Percentiles rank a stretch among this genome's conserved stretches.
These are phyloP conservation scores for Candidula unifasciata DNA, from an alignment of 2,888 invertebrate species.

Conservation along the genomic window DNA sequence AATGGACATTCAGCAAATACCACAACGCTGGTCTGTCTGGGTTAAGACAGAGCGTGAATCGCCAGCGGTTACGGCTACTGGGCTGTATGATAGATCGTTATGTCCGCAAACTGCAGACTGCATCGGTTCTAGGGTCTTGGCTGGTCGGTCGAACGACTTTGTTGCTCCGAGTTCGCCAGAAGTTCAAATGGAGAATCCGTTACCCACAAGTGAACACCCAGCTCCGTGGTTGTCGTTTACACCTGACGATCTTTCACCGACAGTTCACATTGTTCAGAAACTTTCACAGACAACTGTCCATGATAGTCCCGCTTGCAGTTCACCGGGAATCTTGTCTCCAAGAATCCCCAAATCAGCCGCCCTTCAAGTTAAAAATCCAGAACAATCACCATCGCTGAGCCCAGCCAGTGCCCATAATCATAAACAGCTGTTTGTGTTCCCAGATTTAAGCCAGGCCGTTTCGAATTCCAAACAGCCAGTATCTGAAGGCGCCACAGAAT, in stretches of 20 bases:
- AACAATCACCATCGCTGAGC: conserved; percentile 41
- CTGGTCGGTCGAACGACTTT: background rate
- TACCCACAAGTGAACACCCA: conserved; percentile 27
- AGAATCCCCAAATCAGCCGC: conserved; percentile 30
- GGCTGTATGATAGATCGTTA: background rate
- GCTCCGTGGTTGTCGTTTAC: conserved; percentile 48
- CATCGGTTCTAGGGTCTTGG: background rate
- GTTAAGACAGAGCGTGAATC: background rate
- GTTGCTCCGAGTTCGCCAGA: conserved; percentile 21
- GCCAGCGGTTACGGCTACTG: too few species aligned
- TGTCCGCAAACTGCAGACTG: background rate
- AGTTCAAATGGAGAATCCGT: conserved; percentile 42
- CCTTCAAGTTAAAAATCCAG: conserved; percentile 41
- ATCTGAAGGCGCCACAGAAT: conserved; percentile 35
- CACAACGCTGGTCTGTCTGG: background rate
- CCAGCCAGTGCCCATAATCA: conserved; percentile 37
- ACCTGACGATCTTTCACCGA: conserved; percentile 49
- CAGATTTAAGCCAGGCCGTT: conserved; percentile 24
- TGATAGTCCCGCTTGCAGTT: conserved; percentile 30
- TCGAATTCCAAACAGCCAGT: background rate
- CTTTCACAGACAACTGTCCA: conserved; percentile 46
- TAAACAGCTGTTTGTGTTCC: conserved; percentile 48
- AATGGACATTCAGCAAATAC: background rate
- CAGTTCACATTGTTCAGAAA: conserved; percentile 49
- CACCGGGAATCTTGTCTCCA: conserved; percentile 37